Conservation (phyloP, 2,797 vertebrate genomes). For the Hydrophis major region DNA sequence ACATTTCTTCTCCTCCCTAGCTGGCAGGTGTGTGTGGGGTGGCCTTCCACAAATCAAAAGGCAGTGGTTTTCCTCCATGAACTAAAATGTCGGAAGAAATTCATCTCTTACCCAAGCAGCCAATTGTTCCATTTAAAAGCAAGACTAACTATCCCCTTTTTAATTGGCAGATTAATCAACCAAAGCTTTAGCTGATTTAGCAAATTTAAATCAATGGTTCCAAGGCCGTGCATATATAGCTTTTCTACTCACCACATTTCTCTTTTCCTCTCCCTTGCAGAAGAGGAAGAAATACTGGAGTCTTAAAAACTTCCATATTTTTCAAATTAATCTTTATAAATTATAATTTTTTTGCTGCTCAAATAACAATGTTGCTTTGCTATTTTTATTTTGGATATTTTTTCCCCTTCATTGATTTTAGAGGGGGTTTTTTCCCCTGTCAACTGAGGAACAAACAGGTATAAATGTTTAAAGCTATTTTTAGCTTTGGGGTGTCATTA, state of each 20-base stretch:
- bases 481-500: neutral
- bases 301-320: neutral
- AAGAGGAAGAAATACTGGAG: neutral
- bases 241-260: neutral
- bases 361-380: neutral
- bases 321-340: neutral
- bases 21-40: rapidly evolving
- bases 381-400: neutral
- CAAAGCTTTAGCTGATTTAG: neutral
- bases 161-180: conserved; percentile 17
- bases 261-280: neutral
- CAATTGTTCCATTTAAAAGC: neutral
- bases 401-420: neutral
- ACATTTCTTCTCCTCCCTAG: neutral
- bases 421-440: neutral
- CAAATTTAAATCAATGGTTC: neutral
- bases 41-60: conserved; percentile 12
- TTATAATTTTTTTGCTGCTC: neutral
- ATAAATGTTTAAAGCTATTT: neutral
- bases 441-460: neutral
- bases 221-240: neutral
- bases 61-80: neutral
- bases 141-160: neutral
- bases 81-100: conserved; percentile 1
- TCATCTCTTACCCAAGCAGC: neutral